phyloP scores from a whole-genome alignment of 2,113 vertebrate genomes.

The Nanorana parkeri region DNA sequence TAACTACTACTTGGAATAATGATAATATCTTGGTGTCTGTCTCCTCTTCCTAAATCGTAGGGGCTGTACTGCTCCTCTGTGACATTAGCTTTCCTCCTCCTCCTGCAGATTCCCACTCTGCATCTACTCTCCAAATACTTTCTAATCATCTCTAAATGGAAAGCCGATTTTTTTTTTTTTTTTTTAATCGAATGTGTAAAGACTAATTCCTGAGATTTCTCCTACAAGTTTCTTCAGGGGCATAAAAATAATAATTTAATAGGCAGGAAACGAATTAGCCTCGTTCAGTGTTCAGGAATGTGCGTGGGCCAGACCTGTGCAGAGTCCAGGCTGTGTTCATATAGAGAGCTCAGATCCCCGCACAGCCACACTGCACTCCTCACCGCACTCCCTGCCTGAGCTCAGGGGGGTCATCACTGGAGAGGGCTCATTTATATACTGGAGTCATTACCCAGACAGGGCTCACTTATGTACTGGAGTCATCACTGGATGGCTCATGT shows the following conservation, averaged over 20 bases:
- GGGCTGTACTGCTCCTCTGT: no score
- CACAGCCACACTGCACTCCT: neutral
- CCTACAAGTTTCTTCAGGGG: constrained; percentile 27
- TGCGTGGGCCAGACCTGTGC: neutral
- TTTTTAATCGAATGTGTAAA: constrained; percentile 33
- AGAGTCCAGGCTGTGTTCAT: constrained; percentile 23
- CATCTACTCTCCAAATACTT: neutral
- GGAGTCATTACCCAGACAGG: neutral
- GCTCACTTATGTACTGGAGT: no score
- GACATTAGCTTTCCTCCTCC: no score
- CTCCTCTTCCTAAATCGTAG: no score
- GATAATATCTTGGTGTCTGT: no score
- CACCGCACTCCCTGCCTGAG: neutral
- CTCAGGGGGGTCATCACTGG: neutral
- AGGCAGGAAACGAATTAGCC: constrained; percentile 32
- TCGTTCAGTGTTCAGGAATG: neutral
- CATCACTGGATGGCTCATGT: no score
- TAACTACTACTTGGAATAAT: no score
- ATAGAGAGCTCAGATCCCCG: constrained; percentile 16
- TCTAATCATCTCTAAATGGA: constrained; percentile 9
- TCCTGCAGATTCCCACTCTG: neutral
- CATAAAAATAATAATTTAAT: constrained; percentile 54
- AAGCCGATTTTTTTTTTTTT: constrained; percentile 16
- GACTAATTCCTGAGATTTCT: constrained; percentile 39
- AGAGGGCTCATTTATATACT: neutral